These are phyloP conservation scores for Thaleichthys pacificus DNA, from an alignment of 2,797 vertebrate genomes.

Conservation along the genomic window DNA sequence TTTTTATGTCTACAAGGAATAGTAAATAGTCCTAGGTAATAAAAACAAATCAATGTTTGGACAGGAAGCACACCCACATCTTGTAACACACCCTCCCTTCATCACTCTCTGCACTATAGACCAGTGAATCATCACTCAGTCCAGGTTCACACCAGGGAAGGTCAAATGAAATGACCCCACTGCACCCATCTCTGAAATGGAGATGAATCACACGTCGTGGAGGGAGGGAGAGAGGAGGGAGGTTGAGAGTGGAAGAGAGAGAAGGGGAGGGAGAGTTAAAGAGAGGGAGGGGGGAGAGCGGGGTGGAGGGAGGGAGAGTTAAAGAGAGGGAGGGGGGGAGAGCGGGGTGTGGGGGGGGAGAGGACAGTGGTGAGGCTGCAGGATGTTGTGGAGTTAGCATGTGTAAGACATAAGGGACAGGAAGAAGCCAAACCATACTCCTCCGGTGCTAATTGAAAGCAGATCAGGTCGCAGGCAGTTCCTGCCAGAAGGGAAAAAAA, in stretches of 20 bases:
- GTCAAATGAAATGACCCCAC: constrained; percentile 43
- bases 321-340: constrained; percentile 39
- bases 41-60: too few species aligned
- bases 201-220: constrained; percentile 51
- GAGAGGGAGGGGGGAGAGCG: constrained; percentile 49
- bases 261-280: constrained; percentile 23
- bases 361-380: constrained; percentile 64
- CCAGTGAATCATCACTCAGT: constrained; percentile 35
- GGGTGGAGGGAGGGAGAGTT: constrained; percentile 53
- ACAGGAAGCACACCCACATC: background rate
- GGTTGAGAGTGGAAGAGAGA: constrained; percentile 47
- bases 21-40: too few species aligned
- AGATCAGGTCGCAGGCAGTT: constrained; percentile 67
- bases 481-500: constrained; percentile 53
- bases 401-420: constrained; percentile 76
- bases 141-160: background rate
- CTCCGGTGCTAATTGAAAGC: constrained; percentile 77
- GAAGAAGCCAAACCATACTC: constrained; percentile 77
- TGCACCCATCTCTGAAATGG: constrained; percentile 43
- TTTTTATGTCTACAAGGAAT: too few species aligned
- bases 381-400: constrained; percentile 77
- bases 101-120: constrained; percentile 30
- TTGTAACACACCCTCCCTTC: constrained; percentile 23
- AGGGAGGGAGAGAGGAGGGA: constrained; percentile 40
- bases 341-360: constrained; percentile 29